Evolutionary conservation across 2,888 invertebrate species (phyloP).

Genomic region (Meloe dianella): DNA sequence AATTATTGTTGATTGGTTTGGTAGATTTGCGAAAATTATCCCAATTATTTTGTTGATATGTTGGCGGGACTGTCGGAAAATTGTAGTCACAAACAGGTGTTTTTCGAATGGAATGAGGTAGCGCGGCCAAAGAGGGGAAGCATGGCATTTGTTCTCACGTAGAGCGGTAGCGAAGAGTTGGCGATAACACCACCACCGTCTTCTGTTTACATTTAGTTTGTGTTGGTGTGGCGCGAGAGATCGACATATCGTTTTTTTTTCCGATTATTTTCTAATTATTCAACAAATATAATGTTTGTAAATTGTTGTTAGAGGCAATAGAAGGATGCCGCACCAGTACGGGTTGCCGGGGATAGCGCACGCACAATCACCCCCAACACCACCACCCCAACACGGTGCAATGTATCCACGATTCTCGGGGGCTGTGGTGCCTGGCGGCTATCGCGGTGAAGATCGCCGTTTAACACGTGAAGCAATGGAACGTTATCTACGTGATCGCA

Average conservation of each 20-base stretch:
- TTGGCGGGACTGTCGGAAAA: conserved; percentile 72
- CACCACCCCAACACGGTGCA: conserved; percentile 71
- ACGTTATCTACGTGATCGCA: conserved; percentile 90
- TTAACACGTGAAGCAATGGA: conserved; percentile 94
- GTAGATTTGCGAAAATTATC: not conserved
- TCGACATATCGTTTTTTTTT: not conserved
- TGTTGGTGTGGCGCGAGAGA: not conserved
- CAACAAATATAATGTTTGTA: not conserved
- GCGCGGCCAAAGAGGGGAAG: conserved; percentile 52
- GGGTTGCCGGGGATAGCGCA: conserved; percentile 75
- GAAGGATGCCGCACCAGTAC: conserved; percentile 83
- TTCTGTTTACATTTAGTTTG: conserved; percentile 23
- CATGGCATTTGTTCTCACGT: conserved; percentile 57
- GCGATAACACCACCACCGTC: conserved; percentile 21
- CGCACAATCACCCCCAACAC: conserved; percentile 82
- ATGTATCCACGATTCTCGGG: conserved; percentile 67
- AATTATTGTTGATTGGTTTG: not conserved
- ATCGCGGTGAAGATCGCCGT: conserved; percentile 80
- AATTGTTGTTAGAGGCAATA: not conserved
- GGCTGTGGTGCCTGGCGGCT: conserved; percentile 68
- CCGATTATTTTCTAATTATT: not conserved
- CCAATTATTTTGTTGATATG: conserved; percentile 38
- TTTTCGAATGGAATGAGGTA: conserved; percentile 72
- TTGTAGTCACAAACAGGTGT: conserved; percentile 78
- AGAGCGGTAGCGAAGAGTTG: conserved; percentile 48